phyloP scores from a whole-genome alignment of 2,113 vertebrate genomes.

The Hypanus sabinus region DNA sequence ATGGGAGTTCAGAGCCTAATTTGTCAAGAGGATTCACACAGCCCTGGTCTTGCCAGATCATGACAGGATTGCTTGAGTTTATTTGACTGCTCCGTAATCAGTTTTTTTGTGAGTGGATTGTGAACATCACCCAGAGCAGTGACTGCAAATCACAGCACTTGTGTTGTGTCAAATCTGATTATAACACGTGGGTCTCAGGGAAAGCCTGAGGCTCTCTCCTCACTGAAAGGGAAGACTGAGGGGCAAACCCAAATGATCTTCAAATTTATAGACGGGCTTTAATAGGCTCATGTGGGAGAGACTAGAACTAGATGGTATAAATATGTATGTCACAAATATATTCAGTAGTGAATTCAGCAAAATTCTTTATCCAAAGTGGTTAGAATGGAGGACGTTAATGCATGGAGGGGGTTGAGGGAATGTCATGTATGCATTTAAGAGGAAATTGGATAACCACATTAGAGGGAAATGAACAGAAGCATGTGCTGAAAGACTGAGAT shows the following conservation, averaged over 20 bases:
- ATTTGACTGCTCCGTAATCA: neutral
- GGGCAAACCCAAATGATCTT: neutral
- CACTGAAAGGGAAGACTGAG: neutral
- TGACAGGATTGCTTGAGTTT: neutral
- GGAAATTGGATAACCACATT: neutral
- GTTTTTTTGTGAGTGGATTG: neutral
- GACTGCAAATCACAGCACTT: neutral
- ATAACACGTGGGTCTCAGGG: neutral
- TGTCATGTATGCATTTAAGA: neutral
- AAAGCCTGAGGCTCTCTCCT: neutral
- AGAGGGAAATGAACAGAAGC: neutral
- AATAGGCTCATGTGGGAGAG: neutral
- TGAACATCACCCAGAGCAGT: neutral
- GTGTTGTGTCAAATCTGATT: neutral
- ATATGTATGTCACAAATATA: neutral
- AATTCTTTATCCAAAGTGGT: neutral
- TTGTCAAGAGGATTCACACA: neutral
- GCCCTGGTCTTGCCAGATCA: neutral
- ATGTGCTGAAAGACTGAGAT: neutral
- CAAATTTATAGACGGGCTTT: neutral
- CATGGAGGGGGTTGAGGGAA: neutral
- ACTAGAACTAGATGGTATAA: neutral
- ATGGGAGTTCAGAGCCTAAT: conserved; percentile 6
- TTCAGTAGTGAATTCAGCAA: neutral
- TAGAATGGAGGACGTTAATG: neutral